Conservation (phyloP, 2,888 invertebrate species). For the Nudaria mundana region DNA sequence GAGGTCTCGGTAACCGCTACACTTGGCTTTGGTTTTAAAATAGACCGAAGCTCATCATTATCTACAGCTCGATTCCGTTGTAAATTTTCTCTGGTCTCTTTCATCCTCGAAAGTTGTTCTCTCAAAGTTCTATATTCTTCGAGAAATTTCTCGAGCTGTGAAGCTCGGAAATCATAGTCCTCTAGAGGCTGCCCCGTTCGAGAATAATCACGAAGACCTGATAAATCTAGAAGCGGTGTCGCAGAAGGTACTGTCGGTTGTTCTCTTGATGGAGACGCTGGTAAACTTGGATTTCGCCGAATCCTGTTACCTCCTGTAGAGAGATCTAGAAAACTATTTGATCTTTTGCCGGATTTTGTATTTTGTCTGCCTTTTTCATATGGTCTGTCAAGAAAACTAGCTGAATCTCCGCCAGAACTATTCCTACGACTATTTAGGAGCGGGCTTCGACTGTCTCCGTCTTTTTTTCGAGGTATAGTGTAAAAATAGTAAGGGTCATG, state of each 20-base stretch:
- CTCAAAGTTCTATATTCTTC: slow-evolving; percentile 90
- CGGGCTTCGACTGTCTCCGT: slow-evolving; percentile 88
- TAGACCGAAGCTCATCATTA: slow-evolving; percentile 76
- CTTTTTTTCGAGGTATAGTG: slow-evolving; percentile 83
- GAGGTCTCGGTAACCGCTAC: slow-evolving; percentile 74
- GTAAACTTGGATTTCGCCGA: slow-evolving; percentile 81
- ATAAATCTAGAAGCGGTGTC: slow-evolving; percentile 83
- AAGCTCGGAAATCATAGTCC: slow-evolving; percentile 89
- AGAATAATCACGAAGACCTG: slow-evolving; percentile 76
- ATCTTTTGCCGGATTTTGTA: slow-evolving; percentile 77
- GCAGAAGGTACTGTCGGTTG: slow-evolving; percentile 73
- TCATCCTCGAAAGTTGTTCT: slow-evolving; percentile 90
- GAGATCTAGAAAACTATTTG: slow-evolving; percentile 87
- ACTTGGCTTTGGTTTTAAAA: slow-evolving; percentile 80
- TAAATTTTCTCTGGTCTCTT: slow-evolving; percentile 87
- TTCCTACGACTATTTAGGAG: slow-evolving; percentile 86
- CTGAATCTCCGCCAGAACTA: slow-evolving; percentile 86
- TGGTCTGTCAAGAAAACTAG: slow-evolving; percentile 62
- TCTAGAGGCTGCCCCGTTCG: slow-evolving; percentile 70
- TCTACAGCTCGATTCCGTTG: slow-evolving; percentile 69
- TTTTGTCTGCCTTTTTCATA: slow-evolving; percentile 61
- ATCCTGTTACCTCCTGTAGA: slow-evolving; percentile 71
- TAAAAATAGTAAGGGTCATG: slow-evolving; percentile 81
- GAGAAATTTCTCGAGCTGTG: slow-evolving; percentile 88
- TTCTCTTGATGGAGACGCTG: slow-evolving; percentile 83